A percentile compares a stretch with the other conserved stretches of the same genome.
These are phyloP conservation scores for Etheostoma cragini DNA, from an alignment of 2,113 vertebrate species.

Conservation along the genomic window DNA sequence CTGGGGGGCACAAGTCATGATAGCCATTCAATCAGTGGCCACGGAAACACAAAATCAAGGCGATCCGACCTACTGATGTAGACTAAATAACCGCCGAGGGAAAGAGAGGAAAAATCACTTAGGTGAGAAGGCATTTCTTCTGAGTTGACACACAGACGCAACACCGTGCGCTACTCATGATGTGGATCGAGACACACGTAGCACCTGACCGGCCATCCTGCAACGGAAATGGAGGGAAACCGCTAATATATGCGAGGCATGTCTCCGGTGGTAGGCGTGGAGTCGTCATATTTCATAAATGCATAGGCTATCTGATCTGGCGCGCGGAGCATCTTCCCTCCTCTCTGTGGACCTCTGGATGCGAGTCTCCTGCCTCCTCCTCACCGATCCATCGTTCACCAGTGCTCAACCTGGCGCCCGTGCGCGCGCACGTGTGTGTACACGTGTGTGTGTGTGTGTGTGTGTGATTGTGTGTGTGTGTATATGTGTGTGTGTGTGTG, in stretches of 20 bases:
- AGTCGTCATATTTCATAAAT: conserved; percentile 23
- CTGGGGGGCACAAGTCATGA: conserved; percentile 67
- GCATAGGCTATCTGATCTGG: conserved; percentile 11
- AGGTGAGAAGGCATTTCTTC: conserved; percentile 49
- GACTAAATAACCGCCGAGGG: neutral
- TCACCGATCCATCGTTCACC: conserved; percentile 29
- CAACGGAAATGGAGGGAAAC: conserved; percentile 25
- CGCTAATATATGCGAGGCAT: neutral
- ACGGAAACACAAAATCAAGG: neutral
- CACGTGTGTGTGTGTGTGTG: conserved; percentile 12
- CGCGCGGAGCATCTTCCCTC: conserved; percentile 7
- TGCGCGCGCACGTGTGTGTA: conserved; percentile 33
- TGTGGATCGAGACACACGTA: conserved; percentile 42
- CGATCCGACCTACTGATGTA: conserved; percentile 16
- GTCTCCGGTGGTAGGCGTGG: neutral
- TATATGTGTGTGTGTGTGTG: no score
- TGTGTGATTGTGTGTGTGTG: neutral
- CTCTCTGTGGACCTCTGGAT: conserved; percentile 42
- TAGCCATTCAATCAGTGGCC: conserved; percentile 50
- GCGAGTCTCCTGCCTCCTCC: conserved; percentile 22
- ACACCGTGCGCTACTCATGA: conserved; percentile 36
- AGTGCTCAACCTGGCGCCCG: neutral
- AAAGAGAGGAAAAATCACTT: conserved; percentile 27
- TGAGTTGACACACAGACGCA: conserved; percentile 32
- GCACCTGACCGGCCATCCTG: conserved; percentile 59